A percentile compares a stretch with the other conserved stretches of the same genome.
Conservation (phyloP, 2,113 vertebrate genomes). For the Datnioides undecimradiatus region DNA sequence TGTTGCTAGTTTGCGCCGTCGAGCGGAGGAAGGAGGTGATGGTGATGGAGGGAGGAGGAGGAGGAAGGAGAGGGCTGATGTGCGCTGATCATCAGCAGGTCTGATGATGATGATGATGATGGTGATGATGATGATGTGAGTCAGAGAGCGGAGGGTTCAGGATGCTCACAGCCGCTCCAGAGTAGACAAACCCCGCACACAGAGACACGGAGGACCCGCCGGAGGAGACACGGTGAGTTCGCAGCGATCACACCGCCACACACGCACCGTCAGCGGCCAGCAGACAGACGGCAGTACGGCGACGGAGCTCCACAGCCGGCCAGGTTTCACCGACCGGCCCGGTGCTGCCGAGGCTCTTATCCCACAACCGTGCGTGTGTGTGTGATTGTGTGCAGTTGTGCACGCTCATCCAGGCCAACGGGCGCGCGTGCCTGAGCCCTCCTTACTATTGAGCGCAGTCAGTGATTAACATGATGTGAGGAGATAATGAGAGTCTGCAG, state of each 20-base stretch:
- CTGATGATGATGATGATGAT: conserved; percentile 46
- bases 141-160: conserved; percentile 65
- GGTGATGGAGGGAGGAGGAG: conserved; percentile 31
- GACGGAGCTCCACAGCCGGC: neutral
- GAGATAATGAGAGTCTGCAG: conserved; percentile 56
- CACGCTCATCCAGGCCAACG: neutral
- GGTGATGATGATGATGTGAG: conserved; percentile 58
- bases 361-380: neutral
- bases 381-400: neutral
- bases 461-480: conserved; percentile 60
- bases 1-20: neutral
- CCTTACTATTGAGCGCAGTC: conserved; percentile 22
- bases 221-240: conserved; percentile 62
- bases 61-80: conserved; percentile 48
- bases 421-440: conserved; percentile 1
- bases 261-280: neutral
- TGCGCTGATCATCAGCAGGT: conserved; percentile 51
- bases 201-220: conserved; percentile 26
- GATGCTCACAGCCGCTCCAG: conserved; percentile 61
- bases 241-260: conserved; percentile 25
- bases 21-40: conserved; percentile 33
- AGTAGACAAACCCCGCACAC: conserved; percentile 44
- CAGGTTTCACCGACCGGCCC: neutral
- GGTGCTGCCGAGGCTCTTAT: neutral
- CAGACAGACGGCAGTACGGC: neutral